phyloP scores from a whole-genome alignment of 2,888 invertebrate genomes.

The Exephanes ischioxanthus region DNA sequence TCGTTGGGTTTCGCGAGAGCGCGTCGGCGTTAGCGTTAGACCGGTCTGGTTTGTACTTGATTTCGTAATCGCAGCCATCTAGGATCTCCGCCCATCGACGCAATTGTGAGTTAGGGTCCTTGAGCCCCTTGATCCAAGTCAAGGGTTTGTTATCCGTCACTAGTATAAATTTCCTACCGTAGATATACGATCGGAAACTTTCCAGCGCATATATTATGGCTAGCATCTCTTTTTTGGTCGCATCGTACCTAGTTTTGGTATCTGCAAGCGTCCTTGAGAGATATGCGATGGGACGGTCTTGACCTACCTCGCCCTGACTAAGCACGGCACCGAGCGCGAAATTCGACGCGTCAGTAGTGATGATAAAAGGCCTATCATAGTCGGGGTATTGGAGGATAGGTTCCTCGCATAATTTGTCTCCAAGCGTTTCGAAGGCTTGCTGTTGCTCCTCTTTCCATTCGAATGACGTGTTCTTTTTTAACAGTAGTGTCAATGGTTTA shows the following conservation, averaged over 20 bases:
- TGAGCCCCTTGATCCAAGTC: too few relatives aligned
- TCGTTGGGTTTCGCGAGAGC: constrained; percentile 15
- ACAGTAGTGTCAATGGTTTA: constrained; percentile 70
- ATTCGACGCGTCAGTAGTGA: too few relatives aligned
- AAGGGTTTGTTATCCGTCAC: too few relatives aligned
- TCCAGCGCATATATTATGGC: constrained; percentile 77
- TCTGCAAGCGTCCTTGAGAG: constrained; percentile 74
- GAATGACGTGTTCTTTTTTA: neutral
- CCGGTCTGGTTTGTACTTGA: constrained; percentile 39
- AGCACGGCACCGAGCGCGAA: too few relatives aligned
- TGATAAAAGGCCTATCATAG: too few relatives aligned
- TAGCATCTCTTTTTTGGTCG: constrained; percentile 62
- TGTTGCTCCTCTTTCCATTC: constrained; percentile 57
- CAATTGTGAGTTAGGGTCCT: too few relatives aligned
- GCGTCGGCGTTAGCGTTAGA: neutral
- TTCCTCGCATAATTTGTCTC: too few relatives aligned
- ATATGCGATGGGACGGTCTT: constrained; percentile 78
- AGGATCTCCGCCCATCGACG: too few relatives aligned
- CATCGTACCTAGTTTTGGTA: constrained; percentile 73
- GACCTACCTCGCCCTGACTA: constrained; percentile 71
- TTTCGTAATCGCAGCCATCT: constrained; percentile 23
- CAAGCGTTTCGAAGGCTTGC: constrained; percentile 63
- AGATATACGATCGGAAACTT: constrained; percentile 51
- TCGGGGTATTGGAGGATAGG: constrained; percentile 72
- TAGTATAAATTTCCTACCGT: too few relatives aligned